Evolutionary conservation across 1,140 invertebrate species (phyloP), one percentile per base, ranked within the genome.

Genomic region (Papilio helenus): DNA sequence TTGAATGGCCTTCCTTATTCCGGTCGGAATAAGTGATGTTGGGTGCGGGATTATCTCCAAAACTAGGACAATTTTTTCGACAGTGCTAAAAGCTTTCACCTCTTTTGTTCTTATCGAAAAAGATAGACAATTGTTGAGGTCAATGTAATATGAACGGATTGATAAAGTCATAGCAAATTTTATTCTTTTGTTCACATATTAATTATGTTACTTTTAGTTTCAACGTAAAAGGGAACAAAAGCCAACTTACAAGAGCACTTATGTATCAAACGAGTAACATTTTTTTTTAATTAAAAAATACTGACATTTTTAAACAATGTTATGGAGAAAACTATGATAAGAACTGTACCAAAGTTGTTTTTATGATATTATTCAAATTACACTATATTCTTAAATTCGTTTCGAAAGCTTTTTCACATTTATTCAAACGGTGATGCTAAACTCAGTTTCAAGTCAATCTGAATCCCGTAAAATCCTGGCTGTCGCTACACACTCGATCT

Each of bases 1-100:
- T 61, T 61, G 58, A 61, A 61, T 65, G 26, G 61, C 61, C 61
- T 65, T 29, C 14, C 61, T 29, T 65, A 65, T 65, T 65, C 61
- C 61, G 61, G 61, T 65, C 20, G 26, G 61, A 65, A 65, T 65
- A 65, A 65, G 61, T 65, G 61, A 65, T 65, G 23, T 65, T 26
- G 61, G 61, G 23, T 29, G 23, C 61, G 61, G 61, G 61, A 65
- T 65, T 29, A 65, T 65, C 61, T 65, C 26, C 10, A 16, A 10
- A 65, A 65, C 61, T 65, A 16, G 61, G 61, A 65, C 61, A 65
- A 18, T 65, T 65, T 65, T 65, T 65, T 65, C 61, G 61, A 65
- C 61, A 65, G 23, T 65, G 9, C 23, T 65, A 65, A 29, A 65
- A 65, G 14, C 26, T 65, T 26, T 65, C 61, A 10, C 26, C 20